A percentile compares a stretch with the other conserved stretches of the same genome.
These are phyloP conservation scores for Dendrocincla fuliginosa DNA, from an alignment of 2,797 vertebrate genomes.

Conservation along the genomic window DNA sequence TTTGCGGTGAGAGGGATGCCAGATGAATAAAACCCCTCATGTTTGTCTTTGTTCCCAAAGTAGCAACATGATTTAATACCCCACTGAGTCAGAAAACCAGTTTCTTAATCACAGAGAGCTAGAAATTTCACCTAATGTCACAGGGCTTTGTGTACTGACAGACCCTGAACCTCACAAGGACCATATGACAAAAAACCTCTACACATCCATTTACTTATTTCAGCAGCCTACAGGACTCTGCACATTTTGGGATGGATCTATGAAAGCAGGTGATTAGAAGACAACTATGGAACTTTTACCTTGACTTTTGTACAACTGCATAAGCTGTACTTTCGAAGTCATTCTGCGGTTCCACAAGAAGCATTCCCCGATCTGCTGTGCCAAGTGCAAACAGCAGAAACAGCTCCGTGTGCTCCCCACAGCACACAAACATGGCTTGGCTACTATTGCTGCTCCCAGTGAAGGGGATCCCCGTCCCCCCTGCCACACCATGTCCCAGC, in stretches of 20 bases:
- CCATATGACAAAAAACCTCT: background rate
- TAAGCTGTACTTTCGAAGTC: background rate
- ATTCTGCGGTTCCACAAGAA: background rate
- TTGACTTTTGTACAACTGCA: background rate
- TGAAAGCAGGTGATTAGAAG: background rate
- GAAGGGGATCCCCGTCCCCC: background rate
- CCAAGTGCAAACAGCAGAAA: background rate
- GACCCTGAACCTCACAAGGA: background rate
- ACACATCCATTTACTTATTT: background rate
- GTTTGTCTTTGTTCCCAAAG: background rate
- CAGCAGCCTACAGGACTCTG: background rate
- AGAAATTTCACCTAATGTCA: background rate
- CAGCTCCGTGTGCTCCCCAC: background rate
- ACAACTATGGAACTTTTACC: background rate
- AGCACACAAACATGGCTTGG: background rate
- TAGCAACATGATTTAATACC: background rate
- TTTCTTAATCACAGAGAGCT: background rate
- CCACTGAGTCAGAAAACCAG: background rate
- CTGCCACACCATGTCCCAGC: fast-evolving
- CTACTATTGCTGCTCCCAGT: background rate
- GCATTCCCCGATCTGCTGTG: background rate
- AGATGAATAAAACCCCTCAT: background rate
- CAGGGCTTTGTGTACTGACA: background rate
- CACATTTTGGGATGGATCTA: background rate
- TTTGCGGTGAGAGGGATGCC: background rate